These are phyloP conservation scores for Pogonocichla stellata DNA, from an alignment of 2,113 vertebrate genomes.

Conservation along the genomic window DNA sequence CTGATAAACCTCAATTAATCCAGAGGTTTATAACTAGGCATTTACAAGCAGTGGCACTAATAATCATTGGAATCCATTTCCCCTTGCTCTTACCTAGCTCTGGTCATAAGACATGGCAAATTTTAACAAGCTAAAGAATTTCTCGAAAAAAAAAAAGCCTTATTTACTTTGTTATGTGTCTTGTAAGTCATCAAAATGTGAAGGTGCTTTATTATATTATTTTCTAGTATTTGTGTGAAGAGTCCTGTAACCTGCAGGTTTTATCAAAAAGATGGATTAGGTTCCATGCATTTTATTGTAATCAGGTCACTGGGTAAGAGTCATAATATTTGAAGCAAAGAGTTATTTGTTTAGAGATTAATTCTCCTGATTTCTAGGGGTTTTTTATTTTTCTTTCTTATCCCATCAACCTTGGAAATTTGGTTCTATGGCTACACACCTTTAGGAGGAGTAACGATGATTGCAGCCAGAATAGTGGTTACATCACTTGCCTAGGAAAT, in stretches of 20 bases:
- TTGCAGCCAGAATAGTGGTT: neutral
- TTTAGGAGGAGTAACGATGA: neutral
- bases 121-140: neutral
- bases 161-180: neutral
- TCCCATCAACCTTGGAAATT: neutral
- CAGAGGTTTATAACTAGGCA: neutral
- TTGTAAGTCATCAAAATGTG: neutral
- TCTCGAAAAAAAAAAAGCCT: neutral
- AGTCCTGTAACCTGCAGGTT: neutral
- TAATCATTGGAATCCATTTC: neutral
- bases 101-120: neutral
- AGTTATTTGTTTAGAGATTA: neutral
- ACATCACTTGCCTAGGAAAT: neutral
- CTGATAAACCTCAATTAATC: neutral
- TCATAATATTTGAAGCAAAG: neutral
- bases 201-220: neutral
- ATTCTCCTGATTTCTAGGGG: neutral
- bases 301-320: neutral
- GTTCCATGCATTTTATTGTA: neutral
- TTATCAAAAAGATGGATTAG: neutral
- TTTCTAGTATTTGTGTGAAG: neutral
- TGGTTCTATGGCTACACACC: neutral
- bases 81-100: neutral
- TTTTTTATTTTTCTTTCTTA: neutral
- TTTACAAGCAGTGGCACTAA: neutral